These are phyloP conservation scores for Meda fulgida DNA, from an alignment of 2,797 vertebrate species.

Conservation along the genomic window DNA sequence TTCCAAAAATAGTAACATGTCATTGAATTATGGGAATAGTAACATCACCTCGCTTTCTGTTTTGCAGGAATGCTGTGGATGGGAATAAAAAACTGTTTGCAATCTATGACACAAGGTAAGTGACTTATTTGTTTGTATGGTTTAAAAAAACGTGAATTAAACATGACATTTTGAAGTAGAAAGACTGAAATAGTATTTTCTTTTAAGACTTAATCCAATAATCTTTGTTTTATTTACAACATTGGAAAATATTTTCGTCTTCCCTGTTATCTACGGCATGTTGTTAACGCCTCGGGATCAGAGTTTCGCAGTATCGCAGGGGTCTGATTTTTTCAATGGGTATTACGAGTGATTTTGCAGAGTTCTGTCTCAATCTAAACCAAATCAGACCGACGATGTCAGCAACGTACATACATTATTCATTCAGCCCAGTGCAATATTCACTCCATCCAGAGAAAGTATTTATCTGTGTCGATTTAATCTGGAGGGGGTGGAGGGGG, in stretches of 20 bases:
- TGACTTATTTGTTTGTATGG: background rate
- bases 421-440: constrained; percentile 41
- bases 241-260: background rate
- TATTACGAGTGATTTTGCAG: constrained; percentile 17
- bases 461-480: constrained; percentile 55
- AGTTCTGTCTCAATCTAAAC: constrained; percentile 52
- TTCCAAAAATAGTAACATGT: background rate
- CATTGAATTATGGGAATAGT: constrained; percentile 15
- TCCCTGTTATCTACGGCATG: background rate
- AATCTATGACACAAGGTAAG: constrained; percentile 95
- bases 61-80: constrained; percentile 91
- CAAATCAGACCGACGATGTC: constrained; percentile 34
- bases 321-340: constrained; percentile 5
- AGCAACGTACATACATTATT: constrained; percentile 49
- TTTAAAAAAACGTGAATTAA: background rate
- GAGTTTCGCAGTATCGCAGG: background rate
- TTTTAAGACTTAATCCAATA: background rate
- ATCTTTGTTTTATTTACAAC: background rate
- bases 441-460: constrained; percentile 48
- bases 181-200: background rate
- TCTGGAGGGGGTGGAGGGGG: constrained; percentile 31
- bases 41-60: constrained; percentile 58
- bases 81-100: constrained; percentile 91
- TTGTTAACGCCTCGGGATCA: background rate
- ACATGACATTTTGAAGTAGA: background rate